phyloP scores from a whole-genome alignment of 2,797 vertebrate species.

The Trichosurus vulpecula region DNA sequence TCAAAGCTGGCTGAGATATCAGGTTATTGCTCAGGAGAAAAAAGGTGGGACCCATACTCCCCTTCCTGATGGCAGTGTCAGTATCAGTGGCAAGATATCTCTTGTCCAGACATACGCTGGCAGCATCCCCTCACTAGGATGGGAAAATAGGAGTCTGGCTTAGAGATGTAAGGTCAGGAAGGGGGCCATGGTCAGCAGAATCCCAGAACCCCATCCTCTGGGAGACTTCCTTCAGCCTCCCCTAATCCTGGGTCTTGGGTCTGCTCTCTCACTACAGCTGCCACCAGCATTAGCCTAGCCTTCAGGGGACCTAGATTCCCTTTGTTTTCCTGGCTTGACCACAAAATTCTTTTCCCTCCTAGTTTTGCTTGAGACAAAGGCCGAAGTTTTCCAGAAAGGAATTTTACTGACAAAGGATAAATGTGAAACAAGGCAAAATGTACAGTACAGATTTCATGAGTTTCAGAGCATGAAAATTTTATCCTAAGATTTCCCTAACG shows the following conservation, averaged over 20 bases:
- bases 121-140: not conserved
- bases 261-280: not conserved
- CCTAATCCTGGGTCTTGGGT: not conserved
- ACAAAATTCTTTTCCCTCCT: not conserved
- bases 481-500: not conserved
- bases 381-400: not conserved
- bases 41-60: not conserved
- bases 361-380: not conserved
- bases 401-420: not conserved
- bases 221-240: not conserved
- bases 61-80: not conserved
- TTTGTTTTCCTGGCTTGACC: not conserved
- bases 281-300: not conserved
- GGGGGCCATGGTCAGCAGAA: not conserved
- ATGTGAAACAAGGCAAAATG: not conserved
- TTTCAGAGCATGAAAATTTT: not conserved
- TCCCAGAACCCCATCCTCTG: not conserved
- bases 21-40: not conserved
- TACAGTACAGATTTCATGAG: not conserved
- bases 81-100: not conserved
- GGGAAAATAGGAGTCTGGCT: slow-evolving; percentile 1
- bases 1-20: not conserved
- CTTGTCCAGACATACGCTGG: not conserved
- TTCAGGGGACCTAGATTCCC: not conserved
- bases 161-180: not conserved